phyloP scores from a whole-genome alignment of 2,888 invertebrate species.

The Clivina fossor region DNA sequence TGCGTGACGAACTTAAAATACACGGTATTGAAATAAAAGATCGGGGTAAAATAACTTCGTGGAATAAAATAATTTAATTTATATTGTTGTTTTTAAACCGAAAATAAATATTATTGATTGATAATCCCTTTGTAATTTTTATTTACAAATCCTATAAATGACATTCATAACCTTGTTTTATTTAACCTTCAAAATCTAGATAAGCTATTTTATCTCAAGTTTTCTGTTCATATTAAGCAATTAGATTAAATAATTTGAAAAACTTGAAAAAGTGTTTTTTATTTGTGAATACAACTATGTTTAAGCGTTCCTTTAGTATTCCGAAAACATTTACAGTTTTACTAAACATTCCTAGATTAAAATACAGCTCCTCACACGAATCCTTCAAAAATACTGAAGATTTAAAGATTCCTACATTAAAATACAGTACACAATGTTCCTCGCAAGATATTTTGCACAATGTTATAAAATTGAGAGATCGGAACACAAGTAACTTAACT shows the following conservation, averaged over 20 bases:
- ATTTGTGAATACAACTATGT: slow-evolving; percentile 14
- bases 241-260: too few species aligned
- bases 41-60: slow-evolving; percentile 62
- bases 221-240: too few species aligned
- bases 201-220: too few species aligned
- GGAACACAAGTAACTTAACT: slow-evolving; percentile 50
- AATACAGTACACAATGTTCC: slow-evolving; percentile 6
- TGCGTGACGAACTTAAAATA: slow-evolving; percentile 63
- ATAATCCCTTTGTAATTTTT: too few species aligned
- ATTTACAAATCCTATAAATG: neutral
- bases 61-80: slow-evolving; percentile 51
- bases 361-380: too few species aligned
- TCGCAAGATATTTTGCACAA: slow-evolving; percentile 41
- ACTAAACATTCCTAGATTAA: too few species aligned
- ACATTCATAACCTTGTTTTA: slow-evolving; percentile 1
- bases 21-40: slow-evolving; percentile 71
- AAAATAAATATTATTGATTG: slow-evolving; percentile 8
- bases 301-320: slow-evolving; percentile 9
- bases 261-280: slow-evolving; percentile 17
- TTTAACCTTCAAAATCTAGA: too few species aligned
- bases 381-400: too few species aligned
- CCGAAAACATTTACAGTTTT: slow-evolving; percentile 7
- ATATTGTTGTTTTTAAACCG: slow-evolving; percentile 3
- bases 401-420: too few species aligned
- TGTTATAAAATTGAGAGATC: slow-evolving; percentile 48